Percentiles rank a stretch among this genome's conserved stretches.
Conservation (phyloP, 92 coral and sea anemone species). For the Porites lobata region DNA sequence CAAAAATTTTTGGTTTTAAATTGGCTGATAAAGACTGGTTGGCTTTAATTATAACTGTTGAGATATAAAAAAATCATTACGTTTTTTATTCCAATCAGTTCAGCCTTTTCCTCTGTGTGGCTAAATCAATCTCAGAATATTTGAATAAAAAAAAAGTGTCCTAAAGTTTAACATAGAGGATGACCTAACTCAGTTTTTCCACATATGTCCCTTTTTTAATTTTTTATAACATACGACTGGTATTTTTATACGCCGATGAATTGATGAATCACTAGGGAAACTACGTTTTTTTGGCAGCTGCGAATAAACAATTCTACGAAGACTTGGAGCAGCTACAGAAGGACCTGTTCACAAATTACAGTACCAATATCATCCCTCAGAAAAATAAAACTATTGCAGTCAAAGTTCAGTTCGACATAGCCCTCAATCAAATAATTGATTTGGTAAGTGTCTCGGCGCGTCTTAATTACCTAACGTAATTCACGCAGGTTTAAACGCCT, state of each 20-base stretch:
- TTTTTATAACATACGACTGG: constrained; percentile 77
- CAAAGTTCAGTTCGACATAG: constrained; percentile 83
- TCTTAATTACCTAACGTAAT: not conserved
- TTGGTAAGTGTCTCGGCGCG: constrained; percentile 72
- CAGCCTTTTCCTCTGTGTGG: not conserved
- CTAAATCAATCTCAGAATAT: not conserved
- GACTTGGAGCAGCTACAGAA: constrained; percentile 71
- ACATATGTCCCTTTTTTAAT: constrained; percentile 51
- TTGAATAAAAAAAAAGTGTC: not conserved
- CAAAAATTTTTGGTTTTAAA: not conserved
- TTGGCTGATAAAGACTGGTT: constrained; percentile 5
- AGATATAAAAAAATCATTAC: not conserved
- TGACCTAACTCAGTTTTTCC: constrained; percentile 37
- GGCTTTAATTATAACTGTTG: not conserved
- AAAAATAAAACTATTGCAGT: constrained; percentile 73
- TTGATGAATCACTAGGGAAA: constrained; percentile 30
- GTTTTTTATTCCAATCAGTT: not conserved
- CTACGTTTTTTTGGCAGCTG: constrained; percentile 36
- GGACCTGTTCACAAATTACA: constrained; percentile 80
- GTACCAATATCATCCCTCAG: constrained; percentile 87
- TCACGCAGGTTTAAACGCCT: not conserved
- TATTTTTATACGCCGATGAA: not conserved
- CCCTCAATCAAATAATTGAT: constrained; percentile 91
- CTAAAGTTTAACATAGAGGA: not conserved
- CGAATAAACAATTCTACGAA: constrained; percentile 67